These are phyloP conservation scores for Polyommatus icarus DNA, from an alignment of 2,888 invertebrate species.

Conservation along the genomic window DNA sequence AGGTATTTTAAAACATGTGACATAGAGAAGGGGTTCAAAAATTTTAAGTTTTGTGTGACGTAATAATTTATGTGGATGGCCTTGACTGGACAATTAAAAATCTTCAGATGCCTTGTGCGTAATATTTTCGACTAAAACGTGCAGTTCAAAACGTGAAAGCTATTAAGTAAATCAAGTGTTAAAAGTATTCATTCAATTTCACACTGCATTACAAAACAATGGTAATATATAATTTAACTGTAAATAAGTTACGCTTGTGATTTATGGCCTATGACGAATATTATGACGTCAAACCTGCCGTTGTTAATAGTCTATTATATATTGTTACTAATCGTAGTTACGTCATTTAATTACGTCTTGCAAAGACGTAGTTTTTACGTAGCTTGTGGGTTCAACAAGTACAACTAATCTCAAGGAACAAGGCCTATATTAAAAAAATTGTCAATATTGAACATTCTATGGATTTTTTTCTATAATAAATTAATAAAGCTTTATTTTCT, in stretches of 20 bases:
- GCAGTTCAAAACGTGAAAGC: neutral
- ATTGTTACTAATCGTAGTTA: neutral
- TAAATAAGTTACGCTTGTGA: neutral
- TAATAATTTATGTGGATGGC: too few relatives aligned
- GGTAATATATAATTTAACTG: neutral
- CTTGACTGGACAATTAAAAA: too few relatives aligned
- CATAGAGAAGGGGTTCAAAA: too few relatives aligned
- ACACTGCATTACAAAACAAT: neutral
- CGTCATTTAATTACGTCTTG: neutral
- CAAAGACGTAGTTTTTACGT: neutral
- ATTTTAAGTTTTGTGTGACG: too few relatives aligned
- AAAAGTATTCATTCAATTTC: neutral
- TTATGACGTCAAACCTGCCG: neutral
- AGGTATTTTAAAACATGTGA: too few relatives aligned
- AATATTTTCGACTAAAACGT: neutral
- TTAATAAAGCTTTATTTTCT: too few relatives aligned
- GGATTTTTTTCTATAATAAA: too few relatives aligned
- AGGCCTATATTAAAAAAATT: neutral
- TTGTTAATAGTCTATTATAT: neutral
- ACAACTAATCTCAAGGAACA: neutral
- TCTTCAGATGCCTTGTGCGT: too few relatives aligned
- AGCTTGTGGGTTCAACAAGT: neutral
- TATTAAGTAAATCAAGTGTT: neutral
- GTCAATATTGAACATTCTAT: too few relatives aligned
- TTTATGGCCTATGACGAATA: neutral